Conservation (phyloP, 2,113 vertebrate species). For the Oncorhynchus tshawytscha region DNA sequence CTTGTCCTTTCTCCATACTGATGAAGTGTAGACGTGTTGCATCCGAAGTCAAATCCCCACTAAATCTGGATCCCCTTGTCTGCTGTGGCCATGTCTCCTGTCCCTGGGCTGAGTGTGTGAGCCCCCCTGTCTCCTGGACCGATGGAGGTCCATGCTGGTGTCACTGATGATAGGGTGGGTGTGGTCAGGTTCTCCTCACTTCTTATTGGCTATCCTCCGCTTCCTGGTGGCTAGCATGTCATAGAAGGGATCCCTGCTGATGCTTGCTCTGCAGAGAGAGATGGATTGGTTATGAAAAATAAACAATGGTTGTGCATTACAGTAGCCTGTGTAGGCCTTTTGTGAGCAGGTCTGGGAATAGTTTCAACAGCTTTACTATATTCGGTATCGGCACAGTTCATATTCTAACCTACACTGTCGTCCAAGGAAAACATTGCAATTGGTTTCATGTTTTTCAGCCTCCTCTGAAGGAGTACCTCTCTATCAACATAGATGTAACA, state of each 20-base stretch:
- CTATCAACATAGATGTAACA: neutral
- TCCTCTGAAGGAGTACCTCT: neutral
- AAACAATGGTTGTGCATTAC: neutral
- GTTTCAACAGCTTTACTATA: no score
- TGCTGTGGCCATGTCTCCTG: neutral
- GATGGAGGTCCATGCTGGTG: constrained; percentile 34
- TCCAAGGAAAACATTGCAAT: neutral
- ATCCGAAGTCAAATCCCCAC: neutral
- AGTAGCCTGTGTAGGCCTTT: no score
- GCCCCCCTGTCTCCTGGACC: neutral
- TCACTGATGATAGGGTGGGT: constrained; percentile 1
- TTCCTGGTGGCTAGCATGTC: constrained; percentile 98
- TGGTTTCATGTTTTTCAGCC: neutral
- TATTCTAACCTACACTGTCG: neutral
- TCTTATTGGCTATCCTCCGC: constrained; percentile 93
- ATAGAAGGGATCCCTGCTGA: constrained; percentile 97
- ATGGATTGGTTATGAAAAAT: neutral
- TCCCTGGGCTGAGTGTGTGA: neutral
- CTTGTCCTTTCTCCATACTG: neutral
- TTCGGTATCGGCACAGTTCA: no score
- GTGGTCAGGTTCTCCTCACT: constrained; percentile 67
- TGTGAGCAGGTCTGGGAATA: no score
- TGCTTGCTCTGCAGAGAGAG: constrained; percentile 84
- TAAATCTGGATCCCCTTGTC: neutral
- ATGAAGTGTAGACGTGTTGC: neutral